phyloP scores from a whole-genome alignment of 35 echinoderm and acorn worm genomes.

The Ptychodera flava region DNA sequence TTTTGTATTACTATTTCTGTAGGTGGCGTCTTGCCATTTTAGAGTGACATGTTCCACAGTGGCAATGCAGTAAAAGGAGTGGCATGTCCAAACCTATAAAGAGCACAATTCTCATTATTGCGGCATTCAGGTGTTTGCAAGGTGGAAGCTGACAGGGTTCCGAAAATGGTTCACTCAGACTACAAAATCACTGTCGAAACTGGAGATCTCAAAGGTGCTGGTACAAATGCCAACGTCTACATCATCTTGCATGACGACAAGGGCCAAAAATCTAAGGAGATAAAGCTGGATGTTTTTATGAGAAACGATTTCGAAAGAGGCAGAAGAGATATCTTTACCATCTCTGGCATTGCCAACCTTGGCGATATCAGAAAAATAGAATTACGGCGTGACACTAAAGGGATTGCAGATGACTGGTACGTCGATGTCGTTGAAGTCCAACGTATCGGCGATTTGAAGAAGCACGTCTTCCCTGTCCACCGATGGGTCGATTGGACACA shows the following conservation, averaged over 20 bases:
- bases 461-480: conserved; percentile 50
- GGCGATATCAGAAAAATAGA: conserved; percentile 43
- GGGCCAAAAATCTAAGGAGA: conserved; percentile 27
- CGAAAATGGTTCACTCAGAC: too few relatives aligned
- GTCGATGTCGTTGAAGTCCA: conserved; percentile 48
- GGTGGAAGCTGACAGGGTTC: too few relatives aligned
- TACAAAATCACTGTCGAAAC: conserved; percentile 38
- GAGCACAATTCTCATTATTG: too few relatives aligned
- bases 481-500: too few relatives aligned
- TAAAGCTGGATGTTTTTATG: conserved; percentile 40
- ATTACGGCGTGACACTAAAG: conserved; percentile 50
- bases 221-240: conserved; percentile 60
- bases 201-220: conserved; percentile 57
- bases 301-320: conserved; percentile 67
- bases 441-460: neutral
- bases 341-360: conserved; percentile 21
- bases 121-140: too few relatives aligned
- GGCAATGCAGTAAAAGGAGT: too few relatives aligned
- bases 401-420: conserved; percentile 47
- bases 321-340: conserved; percentile 12
- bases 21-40: too few relatives aligned
- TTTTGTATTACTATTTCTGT: too few relatives aligned
- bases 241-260: conserved; percentile 32
- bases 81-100: too few relatives aligned
- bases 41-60: too few relatives aligned